Evolutionary conservation across 2,113 vertebrate species (phyloP).

Genomic region (Barnardius zonarius): DNA sequence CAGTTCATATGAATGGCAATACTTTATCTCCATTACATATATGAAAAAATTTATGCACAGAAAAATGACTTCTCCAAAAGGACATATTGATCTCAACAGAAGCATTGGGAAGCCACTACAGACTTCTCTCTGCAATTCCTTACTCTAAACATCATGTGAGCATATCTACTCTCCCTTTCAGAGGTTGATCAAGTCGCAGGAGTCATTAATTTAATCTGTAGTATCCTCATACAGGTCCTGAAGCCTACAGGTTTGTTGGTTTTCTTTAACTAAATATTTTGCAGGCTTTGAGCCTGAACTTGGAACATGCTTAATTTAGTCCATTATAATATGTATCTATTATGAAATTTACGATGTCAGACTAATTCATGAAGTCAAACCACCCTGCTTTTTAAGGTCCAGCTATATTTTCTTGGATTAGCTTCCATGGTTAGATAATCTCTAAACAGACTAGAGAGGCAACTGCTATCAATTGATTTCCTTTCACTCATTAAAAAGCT

Average conservation of each 20-base stretch:
- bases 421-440: constrained; percentile 1
- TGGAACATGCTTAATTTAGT: neutral
- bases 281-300: neutral
- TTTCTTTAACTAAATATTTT: neutral
- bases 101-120: neutral
- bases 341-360: neutral
- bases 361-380: neutral
- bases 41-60: neutral
- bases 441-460: constrained; percentile 12
- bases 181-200: neutral
- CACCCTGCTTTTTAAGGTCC: neutral
- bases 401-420: constrained; percentile 7
- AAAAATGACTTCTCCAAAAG: neutral
- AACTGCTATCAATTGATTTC: constrained; percentile 74
- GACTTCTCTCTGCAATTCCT: neutral
- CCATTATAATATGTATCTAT: neutral
- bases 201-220: neutral
- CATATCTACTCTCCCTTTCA: neutral
- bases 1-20: neutral
- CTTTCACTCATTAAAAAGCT: constrained; percentile 69
- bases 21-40: neutral
- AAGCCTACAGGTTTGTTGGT: neutral
- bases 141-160: neutral
- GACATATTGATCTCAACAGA: neutral
- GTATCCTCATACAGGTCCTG: neutral